Evolutionary conservation across 2,113 vertebrate genomes (phyloP).

Genomic region (Caracal caracal): DNA sequence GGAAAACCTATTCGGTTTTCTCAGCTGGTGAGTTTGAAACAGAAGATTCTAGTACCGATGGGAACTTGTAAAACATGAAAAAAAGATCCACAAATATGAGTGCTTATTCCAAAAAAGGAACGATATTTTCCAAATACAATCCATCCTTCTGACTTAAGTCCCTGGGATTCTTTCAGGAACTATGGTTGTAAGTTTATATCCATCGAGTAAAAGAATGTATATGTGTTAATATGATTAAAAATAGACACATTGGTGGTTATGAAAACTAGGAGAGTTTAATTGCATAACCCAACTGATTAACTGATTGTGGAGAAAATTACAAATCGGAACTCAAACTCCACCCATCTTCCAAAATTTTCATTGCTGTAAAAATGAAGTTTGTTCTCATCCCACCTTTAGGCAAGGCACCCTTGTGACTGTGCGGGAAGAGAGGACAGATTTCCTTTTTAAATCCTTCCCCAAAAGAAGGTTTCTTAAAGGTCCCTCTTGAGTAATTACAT

Average conservation of each 20-base stretch:
- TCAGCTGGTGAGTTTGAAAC: not conserved
- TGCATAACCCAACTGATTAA: not conserved
- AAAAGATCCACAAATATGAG: not conserved
- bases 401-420: not conserved
- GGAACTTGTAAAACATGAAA: not conserved
- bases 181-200: not conserved
- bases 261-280: not conserved
- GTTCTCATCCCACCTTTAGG: not conserved
- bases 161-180: not conserved
- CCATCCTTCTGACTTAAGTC: not conserved
- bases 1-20: not conserved
- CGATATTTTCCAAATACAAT: not conserved
- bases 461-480: not conserved
- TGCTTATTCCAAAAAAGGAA: not conserved
- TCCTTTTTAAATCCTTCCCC: slow-evolving; percentile 23
- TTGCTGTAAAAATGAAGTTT: not conserved
- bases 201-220: not conserved
- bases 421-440: not conserved
- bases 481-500: not conserved
- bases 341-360: not conserved
- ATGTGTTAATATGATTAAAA: not conserved
- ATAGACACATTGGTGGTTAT: not conserved
- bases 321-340: not conserved
- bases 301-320: not conserved
- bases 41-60: not conserved